Evolutionary conservation across 2,888 invertebrate species (phyloP).

Genomic region (Conomelus anceps): DNA sequence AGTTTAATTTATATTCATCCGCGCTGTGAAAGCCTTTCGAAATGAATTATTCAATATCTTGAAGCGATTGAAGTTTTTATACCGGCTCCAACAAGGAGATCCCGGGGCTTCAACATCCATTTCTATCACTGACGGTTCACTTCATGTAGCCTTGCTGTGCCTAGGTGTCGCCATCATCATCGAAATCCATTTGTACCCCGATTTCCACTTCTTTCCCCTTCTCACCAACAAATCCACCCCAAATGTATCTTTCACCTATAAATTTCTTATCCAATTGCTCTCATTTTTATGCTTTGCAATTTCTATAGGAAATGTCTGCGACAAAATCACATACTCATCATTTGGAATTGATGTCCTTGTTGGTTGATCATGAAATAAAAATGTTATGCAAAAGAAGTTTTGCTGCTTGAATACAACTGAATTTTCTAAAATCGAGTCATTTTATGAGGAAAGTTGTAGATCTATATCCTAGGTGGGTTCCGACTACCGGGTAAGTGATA

Average conservation of each 20-base stretch:
- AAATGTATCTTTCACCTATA: not conserved
- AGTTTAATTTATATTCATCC: slow-evolving; percentile 13
- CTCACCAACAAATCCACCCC: not conserved
- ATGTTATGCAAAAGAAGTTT: too few relatives aligned
- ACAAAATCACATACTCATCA: not conserved
- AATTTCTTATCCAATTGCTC: slow-evolving; percentile 7
- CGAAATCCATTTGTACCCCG: slow-evolving; percentile 7
- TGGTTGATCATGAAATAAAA: too few relatives aligned
- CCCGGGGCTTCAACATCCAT: not conserved
- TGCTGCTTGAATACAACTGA: too few relatives aligned
- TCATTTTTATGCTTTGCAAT: not conserved
- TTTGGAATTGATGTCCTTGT: not conserved
- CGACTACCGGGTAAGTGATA: too few relatives aligned
- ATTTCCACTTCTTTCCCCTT: not conserved
- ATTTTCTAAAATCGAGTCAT: too few relatives aligned
- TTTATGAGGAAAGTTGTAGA: too few relatives aligned
- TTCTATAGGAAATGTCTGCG: too few relatives aligned
- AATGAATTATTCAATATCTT: slow-evolving; percentile 14
- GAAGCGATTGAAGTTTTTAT: slow-evolving; percentile 11
- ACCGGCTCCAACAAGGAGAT: not conserved
- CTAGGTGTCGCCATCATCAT: not conserved
- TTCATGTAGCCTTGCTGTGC: not conserved
- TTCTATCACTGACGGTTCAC: not conserved
- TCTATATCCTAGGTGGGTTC: too few relatives aligned
- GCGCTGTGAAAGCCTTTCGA: slow-evolving; percentile 6